Evolutionary conservation across 2,888 invertebrate species (phyloP).

Genomic region (Vesta saturnalis): DNA sequence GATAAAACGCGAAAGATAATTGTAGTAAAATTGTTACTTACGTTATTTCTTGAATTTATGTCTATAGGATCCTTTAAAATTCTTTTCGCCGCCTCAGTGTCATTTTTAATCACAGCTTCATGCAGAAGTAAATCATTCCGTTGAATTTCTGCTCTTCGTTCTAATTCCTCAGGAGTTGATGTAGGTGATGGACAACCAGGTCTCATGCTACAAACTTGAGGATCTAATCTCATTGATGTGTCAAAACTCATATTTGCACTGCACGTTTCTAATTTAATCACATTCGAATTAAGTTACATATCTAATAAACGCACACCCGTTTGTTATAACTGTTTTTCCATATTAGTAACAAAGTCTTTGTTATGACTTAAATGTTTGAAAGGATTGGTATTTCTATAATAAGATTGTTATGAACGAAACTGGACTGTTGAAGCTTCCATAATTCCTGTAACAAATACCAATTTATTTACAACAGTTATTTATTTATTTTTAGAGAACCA

Average conservation of each 20-base stretch:
- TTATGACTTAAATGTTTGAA: too few species aligned
- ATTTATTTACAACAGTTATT: too few species aligned
- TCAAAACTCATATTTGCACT: conserved; percentile 13
- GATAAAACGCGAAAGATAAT: background rate
- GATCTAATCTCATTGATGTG: conserved; percentile 20
- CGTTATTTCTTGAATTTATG: conserved; percentile 78
- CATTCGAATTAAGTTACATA: too few species aligned
- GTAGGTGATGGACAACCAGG: conserved; percentile 52
- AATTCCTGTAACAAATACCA: too few species aligned
- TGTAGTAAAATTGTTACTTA: conserved; percentile 61
- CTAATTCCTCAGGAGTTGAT: conserved; percentile 59
- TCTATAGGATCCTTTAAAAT: conserved; percentile 73
- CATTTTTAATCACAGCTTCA: conserved; percentile 80
- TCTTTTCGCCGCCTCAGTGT: conserved; percentile 71
- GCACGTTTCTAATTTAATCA: background rate
- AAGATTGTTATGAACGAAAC: too few species aligned
- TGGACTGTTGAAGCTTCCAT: too few species aligned
- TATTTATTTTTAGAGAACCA: too few species aligned
- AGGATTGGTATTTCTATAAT: too few species aligned
- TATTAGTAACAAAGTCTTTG: too few species aligned
- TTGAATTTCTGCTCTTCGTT: conserved; percentile 65
- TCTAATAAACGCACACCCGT: too few species aligned
- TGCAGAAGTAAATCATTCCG: conserved; percentile 76
- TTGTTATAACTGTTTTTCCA: too few species aligned
- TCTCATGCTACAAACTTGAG: conserved; percentile 31